Base-by-base conservation (phyloP, 2,888 invertebrate species). In the Spialia ferax region DNA sequence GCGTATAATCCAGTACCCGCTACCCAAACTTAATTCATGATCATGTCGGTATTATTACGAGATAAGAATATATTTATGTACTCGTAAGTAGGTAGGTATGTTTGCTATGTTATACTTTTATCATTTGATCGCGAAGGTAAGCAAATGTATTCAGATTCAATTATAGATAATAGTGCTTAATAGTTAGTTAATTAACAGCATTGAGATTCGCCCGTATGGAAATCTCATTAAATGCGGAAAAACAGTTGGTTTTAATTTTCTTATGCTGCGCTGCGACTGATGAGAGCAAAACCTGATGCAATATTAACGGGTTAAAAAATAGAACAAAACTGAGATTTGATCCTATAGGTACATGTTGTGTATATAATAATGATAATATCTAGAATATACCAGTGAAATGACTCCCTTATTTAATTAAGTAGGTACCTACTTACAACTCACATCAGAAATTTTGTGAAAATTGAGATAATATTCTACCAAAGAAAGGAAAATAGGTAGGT, bases 171-270 rank as follows among this genome's bases (percentile, higher is more conserved):
- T 23, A 56, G 20, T 20, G 11, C 22, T 22, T 13, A 59, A 59
- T 59, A 59, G 23, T 59, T 42, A 42, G 20, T 22, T n/a, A n/a
- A n/a, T n/a, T n/a, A n/a, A n/a, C n/a, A 42, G 56, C 23, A 38
- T 20, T n/a, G n/a, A 42, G n/a, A n/a, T 23, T 22, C 23, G 20
- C 38, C 32, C 15, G 56, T 11, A 38, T 22, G 56, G 56, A 35
- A 56, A 56, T 22, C 32, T 35, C 56, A 18, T 38, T 38, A 10
- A 38, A 11, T 13, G 35, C 13, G 56, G 32, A 15, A 35, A 32
- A 38, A 56, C 18, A 11, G 56, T 38, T n/a, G 57, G 22, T 42
- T 32, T 59, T 38, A 42, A 4, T 4, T 22, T 42, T 42, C 42
- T 59, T 23, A 52, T n/a, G n/a, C n/a, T n/a, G n/a, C n/a, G 22